Evolutionary conservation across 1,140 invertebrate genomes (phyloP).

Genomic region (Drosophila parvula): DNA sequence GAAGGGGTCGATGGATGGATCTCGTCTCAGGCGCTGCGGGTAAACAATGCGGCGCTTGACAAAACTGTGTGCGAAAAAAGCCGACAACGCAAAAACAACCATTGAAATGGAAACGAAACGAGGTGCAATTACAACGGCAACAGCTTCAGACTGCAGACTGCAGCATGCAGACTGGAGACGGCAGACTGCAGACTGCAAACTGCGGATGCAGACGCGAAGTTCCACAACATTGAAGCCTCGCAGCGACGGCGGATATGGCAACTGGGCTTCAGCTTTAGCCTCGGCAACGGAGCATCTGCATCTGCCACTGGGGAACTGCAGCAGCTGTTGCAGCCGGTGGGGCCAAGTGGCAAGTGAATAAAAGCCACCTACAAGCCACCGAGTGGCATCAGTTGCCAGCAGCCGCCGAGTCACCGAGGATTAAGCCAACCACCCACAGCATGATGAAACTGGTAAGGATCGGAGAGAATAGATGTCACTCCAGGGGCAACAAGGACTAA

Average conservation of each 20-base stretch:
- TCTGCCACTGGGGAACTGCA: constrained; percentile 54
- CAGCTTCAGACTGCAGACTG: constrained; percentile 27
- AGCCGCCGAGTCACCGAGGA: constrained; percentile 48
- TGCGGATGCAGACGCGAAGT: constrained; percentile 66
- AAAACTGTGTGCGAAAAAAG: constrained; percentile 54
- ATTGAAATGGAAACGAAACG: constrained; percentile 65
- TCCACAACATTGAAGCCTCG: constrained; percentile 52
- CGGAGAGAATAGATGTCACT: not conserved
- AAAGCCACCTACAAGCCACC: constrained; percentile 59
- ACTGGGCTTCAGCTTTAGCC: constrained; percentile 18
- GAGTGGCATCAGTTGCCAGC: constrained; percentile 78
- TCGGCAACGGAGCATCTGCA: constrained; percentile 74
- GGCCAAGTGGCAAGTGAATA: constrained; percentile 70
- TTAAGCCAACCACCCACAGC: constrained; percentile 34
- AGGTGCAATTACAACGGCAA: constrained; percentile 66
- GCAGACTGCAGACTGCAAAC: constrained; percentile 37
- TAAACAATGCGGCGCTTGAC: constrained; percentile 60
- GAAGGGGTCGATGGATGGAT: constrained; percentile 53
- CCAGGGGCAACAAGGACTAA: not conserved
- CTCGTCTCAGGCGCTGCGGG: constrained; percentile 32
- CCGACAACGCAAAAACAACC: constrained; percentile 46
- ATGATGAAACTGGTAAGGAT: constrained; percentile 79
- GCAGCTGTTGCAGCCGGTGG: constrained; percentile 29
- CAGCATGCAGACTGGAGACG: constrained; percentile 3
- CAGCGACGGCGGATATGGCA: constrained; percentile 72